Conservation (phyloP, 2,888 invertebrate species). For the Tetheella fluctuosa region DNA sequence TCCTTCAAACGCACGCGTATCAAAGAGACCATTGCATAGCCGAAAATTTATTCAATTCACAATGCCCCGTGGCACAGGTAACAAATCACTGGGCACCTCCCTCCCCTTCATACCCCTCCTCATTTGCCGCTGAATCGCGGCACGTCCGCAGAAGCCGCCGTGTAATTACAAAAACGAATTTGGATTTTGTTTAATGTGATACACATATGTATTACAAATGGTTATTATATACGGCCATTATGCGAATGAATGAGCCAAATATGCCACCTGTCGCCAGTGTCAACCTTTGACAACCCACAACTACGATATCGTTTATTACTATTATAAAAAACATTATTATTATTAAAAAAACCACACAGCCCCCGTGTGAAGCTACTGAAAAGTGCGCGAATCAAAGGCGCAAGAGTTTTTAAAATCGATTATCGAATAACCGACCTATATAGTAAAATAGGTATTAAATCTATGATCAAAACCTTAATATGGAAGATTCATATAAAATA, state of each 20-base stretch:
- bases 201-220: slow-evolving; percentile 26
- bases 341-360: too few relatives aligned
- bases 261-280: not conserved
- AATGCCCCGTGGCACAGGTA: slow-evolving; percentile 42
- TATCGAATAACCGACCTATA: too few relatives aligned
- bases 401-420: too few relatives aligned
- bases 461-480: too few relatives aligned
- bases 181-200: slow-evolving; percentile 38
- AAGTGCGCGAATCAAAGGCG: too few relatives aligned
- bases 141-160: slow-evolving; percentile 48
- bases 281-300: not conserved
- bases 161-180: slow-evolving; percentile 58
- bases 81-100: slow-evolving; percentile 43
- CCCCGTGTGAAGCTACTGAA: too few relatives aligned
- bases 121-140: slow-evolving; percentile 51
- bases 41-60: slow-evolving; percentile 46
- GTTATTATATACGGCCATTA: slow-evolving; percentile 32
- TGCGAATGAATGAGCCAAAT: not conserved
- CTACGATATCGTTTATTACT: too few relatives aligned
- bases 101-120: slow-evolving; percentile 27
- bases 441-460: too few relatives aligned
- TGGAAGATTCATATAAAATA: too few relatives aligned
- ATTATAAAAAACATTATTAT: too few relatives aligned
- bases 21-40: slow-evolving; percentile 43
- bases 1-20: too few relatives aligned